phyloP scores from a whole-genome alignment of 2,888 invertebrate species.

The Meliscaeva auricollis region DNA sequence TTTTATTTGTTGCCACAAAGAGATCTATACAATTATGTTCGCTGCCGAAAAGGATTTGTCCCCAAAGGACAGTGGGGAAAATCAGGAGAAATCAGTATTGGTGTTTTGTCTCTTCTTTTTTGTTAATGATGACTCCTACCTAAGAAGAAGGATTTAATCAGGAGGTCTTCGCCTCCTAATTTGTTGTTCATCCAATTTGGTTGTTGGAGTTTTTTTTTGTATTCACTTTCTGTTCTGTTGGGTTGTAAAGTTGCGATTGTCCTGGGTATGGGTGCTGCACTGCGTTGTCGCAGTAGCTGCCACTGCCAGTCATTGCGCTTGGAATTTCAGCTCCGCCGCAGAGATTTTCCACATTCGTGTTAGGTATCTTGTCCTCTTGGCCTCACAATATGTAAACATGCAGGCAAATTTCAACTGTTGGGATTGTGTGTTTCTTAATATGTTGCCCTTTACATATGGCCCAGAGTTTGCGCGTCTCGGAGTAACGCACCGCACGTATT shows the following conservation, averaged over 20 bases:
- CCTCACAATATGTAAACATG: conserved; percentile 76
- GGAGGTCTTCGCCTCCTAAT: conserved; percentile 75
- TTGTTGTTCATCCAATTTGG: conserved; percentile 76
- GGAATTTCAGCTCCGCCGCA: conserved; percentile 56
- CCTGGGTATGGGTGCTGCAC: conserved; percentile 18
- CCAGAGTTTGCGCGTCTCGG: conserved; percentile 6
- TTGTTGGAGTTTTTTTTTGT: conserved; percentile 50
- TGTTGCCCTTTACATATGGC: conserved; percentile 56
- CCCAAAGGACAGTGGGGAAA: conserved; percentile 47
- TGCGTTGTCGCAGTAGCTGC: conserved; percentile 44
- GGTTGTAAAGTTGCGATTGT: conserved; percentile 38
- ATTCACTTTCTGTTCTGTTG: conserved; percentile 48
- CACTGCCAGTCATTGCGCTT: conserved; percentile 45
- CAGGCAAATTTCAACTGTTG: conserved; percentile 69
- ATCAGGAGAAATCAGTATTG: conserved; percentile 40
- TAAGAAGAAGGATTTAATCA: conserved; percentile 71
- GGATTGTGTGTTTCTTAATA: conserved; percentile 72
- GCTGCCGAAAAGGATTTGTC: conserved; percentile 73
- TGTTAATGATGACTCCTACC: conserved; percentile 64
- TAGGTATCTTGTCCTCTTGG: conserved; percentile 76
- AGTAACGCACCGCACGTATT: conserved; percentile 72
- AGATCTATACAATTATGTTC: conserved; percentile 59
- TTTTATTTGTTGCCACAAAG: conserved; percentile 48
- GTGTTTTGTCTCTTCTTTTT: conserved; percentile 44
- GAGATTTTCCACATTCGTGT: conserved; percentile 74